These are phyloP conservation scores for Xenopus laevis DNA, from an alignment of 2,113 vertebrate species.

Conservation along the genomic window DNA sequence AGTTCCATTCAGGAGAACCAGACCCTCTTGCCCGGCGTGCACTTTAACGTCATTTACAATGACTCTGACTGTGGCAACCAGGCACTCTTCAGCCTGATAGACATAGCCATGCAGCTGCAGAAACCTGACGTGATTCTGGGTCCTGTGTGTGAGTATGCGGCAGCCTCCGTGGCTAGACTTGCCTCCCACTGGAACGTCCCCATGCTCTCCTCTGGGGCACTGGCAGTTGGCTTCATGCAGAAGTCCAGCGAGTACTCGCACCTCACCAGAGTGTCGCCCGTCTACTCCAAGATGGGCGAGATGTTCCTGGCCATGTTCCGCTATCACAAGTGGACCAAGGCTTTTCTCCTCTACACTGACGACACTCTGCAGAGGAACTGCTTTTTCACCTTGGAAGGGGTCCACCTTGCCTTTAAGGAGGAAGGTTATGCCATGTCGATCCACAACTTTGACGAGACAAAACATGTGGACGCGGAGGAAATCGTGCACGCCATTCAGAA, in stretches of 20 bases:
- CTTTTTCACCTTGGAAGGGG: constrained; percentile 87
- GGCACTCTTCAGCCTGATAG: constrained; percentile 81
- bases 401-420: constrained; percentile 74
- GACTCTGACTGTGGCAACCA: constrained; percentile 81
- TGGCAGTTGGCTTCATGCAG: constrained; percentile 80
- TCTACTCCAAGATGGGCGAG: constrained; percentile 92
- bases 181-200: constrained; percentile 92
- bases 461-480: constrained; percentile 73
- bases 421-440: constrained; percentile 60
- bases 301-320: constrained; percentile 85
- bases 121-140: constrained; percentile 87
- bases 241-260: constrained; percentile 82
- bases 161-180: constrained; percentile 82
- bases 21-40: constrained; percentile 63
- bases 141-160: constrained; percentile 92
- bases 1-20: constrained; percentile 62
- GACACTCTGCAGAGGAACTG: constrained; percentile 86
- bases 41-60: constrained; percentile 77
- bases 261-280: constrained; percentile 86
- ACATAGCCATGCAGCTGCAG: constrained; percentile 66
- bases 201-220: constrained; percentile 87
- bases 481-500: constrained; percentile 70
- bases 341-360: constrained; percentile 83
- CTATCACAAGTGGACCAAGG: constrained; percentile 81
- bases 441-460: constrained; percentile 66